Evolutionary conservation across 2,888 invertebrate genomes (phyloP).

Genomic region (Disparrhopalites patrizii): DNA sequence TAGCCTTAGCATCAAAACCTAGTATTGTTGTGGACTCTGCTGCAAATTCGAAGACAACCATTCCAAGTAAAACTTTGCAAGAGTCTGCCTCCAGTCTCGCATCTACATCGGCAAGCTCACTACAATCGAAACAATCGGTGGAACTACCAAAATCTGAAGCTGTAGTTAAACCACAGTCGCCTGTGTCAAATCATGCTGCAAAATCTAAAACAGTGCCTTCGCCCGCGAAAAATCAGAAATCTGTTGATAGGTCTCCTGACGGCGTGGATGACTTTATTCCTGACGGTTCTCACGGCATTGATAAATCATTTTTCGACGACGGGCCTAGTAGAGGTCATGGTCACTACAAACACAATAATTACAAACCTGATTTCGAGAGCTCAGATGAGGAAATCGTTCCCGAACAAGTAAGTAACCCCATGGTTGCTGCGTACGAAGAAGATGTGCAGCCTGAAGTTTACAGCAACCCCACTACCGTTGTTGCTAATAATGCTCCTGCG

Average conservation of each 20-base stretch:
- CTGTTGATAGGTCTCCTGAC: slow-evolving; percentile 49
- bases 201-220: not conserved
- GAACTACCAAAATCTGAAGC: not conserved
- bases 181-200: not conserved
- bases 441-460: slow-evolving; percentile 69
- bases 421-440: slow-evolving; percentile 78
- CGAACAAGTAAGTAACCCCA: slow-evolving; percentile 59
- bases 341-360: not conserved
- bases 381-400: slow-evolving; percentile 58
- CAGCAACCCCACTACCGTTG: slow-evolving; percentile 8
- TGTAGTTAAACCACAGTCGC: not conserved
- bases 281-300: slow-evolving; percentile 51
- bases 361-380: slow-evolving; percentile 32
- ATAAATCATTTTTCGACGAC: slow-evolving; percentile 39
- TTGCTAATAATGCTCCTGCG: slow-evolving; percentile 4
- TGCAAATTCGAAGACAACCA: slow-evolving; percentile 16
- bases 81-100: slow-evolving; percentile 27
- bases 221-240: not conserved
- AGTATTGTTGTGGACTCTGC: slow-evolving; percentile 1
- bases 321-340: slow-evolving; percentile 16
- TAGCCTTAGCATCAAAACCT: slow-evolving; percentile 20
- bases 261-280: slow-evolving; percentile 70
- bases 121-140: slow-evolving; percentile 9
- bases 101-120: slow-evolving; percentile 5
- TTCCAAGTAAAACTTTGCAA: slow-evolving; percentile 27